These are phyloP conservation scores for Axinella damicornis DNA, from an alignment of 37 sponge, comb jelly and placozoan species.

Conservation along the genomic window DNA sequence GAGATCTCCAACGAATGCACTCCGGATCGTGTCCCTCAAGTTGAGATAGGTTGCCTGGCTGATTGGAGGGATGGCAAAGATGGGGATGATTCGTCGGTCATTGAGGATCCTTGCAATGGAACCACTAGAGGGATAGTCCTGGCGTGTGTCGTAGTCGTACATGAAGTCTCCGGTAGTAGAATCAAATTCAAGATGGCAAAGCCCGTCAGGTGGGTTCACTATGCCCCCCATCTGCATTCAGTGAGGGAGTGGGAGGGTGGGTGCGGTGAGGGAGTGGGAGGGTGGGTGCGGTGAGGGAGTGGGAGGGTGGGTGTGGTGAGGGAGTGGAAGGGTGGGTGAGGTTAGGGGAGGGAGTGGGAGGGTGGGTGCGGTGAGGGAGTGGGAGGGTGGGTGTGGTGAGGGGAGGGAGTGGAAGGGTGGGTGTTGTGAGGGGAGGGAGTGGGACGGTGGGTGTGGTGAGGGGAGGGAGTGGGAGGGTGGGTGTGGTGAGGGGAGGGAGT, in stretches of 20 bases:
- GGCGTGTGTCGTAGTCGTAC: conserved; percentile 20
- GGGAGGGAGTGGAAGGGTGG: not conserved
- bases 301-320: not conserved
- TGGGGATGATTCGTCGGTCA: conserved; percentile 74
- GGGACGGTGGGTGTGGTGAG: no score
- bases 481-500: not conserved
- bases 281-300: not conserved
- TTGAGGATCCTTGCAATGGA: conserved; percentile 65
- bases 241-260: not conserved
- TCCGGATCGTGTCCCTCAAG: conserved; percentile 37
- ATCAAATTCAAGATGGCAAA: conserved; percentile 39
- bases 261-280: conserved; percentile 1
- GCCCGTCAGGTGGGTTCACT: conserved; percentile 2
- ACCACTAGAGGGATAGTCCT: conserved; percentile 80
- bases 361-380: no score
- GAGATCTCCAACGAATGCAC: conserved; percentile 56
- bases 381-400: not conserved
- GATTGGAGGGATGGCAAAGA: conserved; percentile 69
- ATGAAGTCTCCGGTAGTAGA: no score
- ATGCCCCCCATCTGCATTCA: conserved; percentile 18
- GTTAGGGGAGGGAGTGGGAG: no score
- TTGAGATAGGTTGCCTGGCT: conserved; percentile 28
- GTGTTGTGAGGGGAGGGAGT: not conserved
- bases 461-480: not conserved
- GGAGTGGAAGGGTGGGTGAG: not conserved